A percentile compares a stretch with the other conserved stretches of the same genome.
Conservation (phyloP, 2,888 invertebrate genomes). For the Drosophila pseudotalamancana region DNA sequence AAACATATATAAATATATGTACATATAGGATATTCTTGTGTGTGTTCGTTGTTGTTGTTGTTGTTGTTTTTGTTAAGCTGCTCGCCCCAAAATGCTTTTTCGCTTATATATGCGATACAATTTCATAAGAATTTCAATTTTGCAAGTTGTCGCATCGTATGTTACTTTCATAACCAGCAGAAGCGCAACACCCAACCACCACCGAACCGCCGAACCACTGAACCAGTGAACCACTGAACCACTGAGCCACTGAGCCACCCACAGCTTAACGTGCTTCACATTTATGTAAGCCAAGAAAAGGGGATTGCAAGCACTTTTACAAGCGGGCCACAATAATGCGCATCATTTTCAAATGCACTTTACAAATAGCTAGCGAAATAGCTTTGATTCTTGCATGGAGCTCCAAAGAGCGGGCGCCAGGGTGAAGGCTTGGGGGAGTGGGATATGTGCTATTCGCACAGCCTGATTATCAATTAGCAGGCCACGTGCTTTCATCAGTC, state of each 20-base stretch:
- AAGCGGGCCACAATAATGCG: no score
- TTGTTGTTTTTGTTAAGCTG: not conserved
- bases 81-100: constrained; percentile 45
- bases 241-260: no score
- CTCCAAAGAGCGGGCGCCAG: no score
- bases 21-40: not conserved
- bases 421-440: no score
- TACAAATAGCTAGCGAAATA: no score
- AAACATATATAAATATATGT: not conserved
- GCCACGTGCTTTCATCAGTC: not conserved
- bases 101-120: constrained; percentile 45
- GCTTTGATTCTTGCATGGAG: no score
- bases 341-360: no score
- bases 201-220: no score
- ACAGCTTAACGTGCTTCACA: not conserved
- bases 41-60: not conserved
- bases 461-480: constrained; percentile 35
- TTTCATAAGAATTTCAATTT: constrained; percentile 63
- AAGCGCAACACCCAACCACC: not conserved
- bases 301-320: no score
- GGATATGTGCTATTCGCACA: no score
- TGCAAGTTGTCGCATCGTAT: constrained; percentile 41
- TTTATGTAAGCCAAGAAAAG: constrained; percentile 35
- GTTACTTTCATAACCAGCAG: constrained; percentile 20
- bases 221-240: no score